A percentile compares a stretch with the other conserved stretches of the same genome.
phyloP scores from a whole-genome alignment of 2,113 vertebrate species.

The Climacteris rufus region DNA sequence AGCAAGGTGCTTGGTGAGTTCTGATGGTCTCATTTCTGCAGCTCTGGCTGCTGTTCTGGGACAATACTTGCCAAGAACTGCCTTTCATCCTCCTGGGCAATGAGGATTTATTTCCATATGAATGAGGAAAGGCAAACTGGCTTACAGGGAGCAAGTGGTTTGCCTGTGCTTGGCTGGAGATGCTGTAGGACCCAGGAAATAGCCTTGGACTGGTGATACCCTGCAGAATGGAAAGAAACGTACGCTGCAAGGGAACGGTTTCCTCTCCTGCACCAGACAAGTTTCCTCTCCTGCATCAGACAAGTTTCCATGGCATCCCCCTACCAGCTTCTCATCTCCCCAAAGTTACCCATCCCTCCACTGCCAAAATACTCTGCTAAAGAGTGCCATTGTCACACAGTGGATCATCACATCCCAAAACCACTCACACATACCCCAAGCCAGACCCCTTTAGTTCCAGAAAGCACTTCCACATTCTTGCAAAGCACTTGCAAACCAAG shows the following conservation, averaged over 20 bases:
- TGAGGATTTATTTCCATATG: neutral
- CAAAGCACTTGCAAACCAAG: neutral
- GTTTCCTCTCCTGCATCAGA: neutral
- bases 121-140: neutral
- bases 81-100: neutral
- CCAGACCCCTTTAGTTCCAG: neutral
- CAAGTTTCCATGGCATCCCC: neutral
- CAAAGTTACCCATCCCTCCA: neutral
- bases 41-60: neutral
- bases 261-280: neutral
- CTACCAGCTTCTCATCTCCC: neutral
- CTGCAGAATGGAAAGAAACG: neutral
- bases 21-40: neutral
- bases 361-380: neutral
- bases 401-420: neutral
- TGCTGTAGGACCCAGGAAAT: neutral
- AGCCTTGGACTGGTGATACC: neutral
- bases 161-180: neutral
- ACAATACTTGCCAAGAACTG: neutral
- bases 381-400: neutral
- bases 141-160: neutral
- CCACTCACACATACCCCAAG: neutral
- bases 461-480: neutral
- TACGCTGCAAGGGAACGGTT: neutral
- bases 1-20: neutral